phyloP scores from a whole-genome alignment of 1,140 invertebrate genomes.

The Drosophila sechellia region DNA sequence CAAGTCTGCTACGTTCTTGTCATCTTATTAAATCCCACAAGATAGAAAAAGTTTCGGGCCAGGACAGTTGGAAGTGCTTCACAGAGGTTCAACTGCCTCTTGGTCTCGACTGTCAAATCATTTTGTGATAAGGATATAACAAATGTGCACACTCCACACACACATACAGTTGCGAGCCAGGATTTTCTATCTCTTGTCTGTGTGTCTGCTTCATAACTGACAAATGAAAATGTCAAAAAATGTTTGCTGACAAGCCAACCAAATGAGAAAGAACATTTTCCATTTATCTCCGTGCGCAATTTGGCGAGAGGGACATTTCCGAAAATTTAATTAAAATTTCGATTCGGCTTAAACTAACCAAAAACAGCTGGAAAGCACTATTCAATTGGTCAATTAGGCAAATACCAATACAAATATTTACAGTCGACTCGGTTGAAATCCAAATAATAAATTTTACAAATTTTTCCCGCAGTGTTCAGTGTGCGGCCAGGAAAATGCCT shows the following conservation, averaged over 20 bases:
- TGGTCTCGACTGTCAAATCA: slow-evolving; percentile 77
- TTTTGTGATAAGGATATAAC: slow-evolving; percentile 74
- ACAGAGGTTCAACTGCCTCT: slow-evolving; percentile 60
- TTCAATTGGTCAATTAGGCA: slow-evolving; percentile 28
- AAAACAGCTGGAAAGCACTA: slow-evolving; percentile 10
- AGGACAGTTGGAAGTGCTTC: slow-evolving; percentile 7
- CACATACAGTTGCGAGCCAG: slow-evolving; percentile 31
- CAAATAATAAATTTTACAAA: not conserved
- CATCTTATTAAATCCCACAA: slow-evolving; percentile 60
- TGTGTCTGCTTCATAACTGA: slow-evolving; percentile 70
- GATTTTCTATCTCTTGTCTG: slow-evolving; percentile 39
- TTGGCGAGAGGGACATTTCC: slow-evolving; percentile 11
- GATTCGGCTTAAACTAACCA: slow-evolving; percentile 8
- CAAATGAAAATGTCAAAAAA: slow-evolving; percentile 83
- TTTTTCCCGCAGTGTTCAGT: not conserved
- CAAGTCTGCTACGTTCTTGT: slow-evolving; percentile 23
- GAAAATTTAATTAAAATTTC: slow-evolving; percentile 70
- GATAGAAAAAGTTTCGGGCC: slow-evolving; percentile 27
- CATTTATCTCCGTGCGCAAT: slow-evolving; percentile 23
- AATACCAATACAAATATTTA: slow-evolving; percentile 7
- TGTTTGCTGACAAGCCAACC: slow-evolving; percentile 53
- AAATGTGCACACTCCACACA: slow-evolving; percentile 37
- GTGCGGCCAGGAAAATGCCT: not conserved
- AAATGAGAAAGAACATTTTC: slow-evolving; percentile 69
- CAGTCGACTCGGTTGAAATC: not conserved